Evolutionary conservation across 2,888 invertebrate genomes (phyloP).

Genomic region (Graphium colonna): DNA sequence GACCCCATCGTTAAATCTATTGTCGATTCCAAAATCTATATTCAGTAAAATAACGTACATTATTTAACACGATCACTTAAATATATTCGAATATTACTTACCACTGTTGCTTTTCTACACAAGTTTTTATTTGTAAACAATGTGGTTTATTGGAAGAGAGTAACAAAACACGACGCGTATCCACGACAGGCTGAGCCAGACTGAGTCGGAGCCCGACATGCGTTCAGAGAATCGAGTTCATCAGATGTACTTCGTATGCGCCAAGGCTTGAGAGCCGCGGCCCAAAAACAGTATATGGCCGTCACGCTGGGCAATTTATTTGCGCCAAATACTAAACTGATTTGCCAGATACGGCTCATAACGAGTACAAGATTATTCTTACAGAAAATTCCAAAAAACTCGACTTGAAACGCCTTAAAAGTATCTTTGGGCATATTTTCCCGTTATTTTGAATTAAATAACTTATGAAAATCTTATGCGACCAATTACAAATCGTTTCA

Average conservation of each 20-base stretch:
- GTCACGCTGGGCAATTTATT: not conserved
- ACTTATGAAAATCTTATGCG: no score
- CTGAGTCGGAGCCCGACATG: conserved; percentile 38
- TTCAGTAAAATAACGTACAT: not conserved
- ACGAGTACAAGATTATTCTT: no score
- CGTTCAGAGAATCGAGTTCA: conserved; percentile 57
- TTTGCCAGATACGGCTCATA: no score
- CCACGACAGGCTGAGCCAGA: conserved; percentile 50
- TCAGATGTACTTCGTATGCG: conserved; percentile 5
- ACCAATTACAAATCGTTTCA: no score
- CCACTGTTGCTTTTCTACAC: conserved; percentile 63
- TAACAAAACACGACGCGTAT: conserved; percentile 32
- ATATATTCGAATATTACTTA: conserved; percentile 46
- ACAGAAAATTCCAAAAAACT: no score
- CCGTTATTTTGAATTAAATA: no score
- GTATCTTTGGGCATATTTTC: no score
- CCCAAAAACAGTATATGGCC: not conserved
- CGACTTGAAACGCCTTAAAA: no score
- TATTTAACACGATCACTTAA: not conserved
- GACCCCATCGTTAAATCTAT: conserved; percentile 4
- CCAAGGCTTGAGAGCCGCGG: conserved; percentile 11
- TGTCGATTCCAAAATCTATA: no score
- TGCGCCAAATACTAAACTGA: not conserved
- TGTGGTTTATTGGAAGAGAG: conserved; percentile 27
- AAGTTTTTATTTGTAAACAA: conserved; percentile 68